phyloP scores from a whole-genome alignment of 2,797 vertebrate genomes.

The Pitangus sulphuratus region DNA sequence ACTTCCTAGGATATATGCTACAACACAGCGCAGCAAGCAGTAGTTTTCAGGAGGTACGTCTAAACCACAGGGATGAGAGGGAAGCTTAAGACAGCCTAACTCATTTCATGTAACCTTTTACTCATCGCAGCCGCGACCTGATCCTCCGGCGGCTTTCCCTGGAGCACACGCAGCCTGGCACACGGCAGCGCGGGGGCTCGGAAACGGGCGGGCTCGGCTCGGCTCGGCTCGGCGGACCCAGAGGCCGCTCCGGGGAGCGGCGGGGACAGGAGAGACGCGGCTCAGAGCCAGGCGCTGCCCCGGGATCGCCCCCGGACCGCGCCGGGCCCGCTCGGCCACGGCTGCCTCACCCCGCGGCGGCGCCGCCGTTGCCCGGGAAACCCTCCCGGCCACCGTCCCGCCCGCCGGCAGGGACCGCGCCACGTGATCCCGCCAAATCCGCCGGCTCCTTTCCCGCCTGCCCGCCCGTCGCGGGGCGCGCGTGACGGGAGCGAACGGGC shows the following conservation, averaged over 20 bases:
- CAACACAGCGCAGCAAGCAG: no score
- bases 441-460: no score
- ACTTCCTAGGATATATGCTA: rapidly evolving
- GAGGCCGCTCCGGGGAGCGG: neutral
- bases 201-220: neutral
- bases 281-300: neutral
- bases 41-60: neutral
- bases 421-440: neutral
- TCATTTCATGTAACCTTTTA: neutral
- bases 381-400: conserved; percentile 36
- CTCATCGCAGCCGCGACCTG: neutral
- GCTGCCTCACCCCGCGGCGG: neutral
- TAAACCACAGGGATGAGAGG: neutral
- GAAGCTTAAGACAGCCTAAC: neutral
- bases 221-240: neutral
- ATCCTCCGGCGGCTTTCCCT: neutral
- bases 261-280: rapidly evolving
- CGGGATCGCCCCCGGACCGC: neutral
- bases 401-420: neutral
- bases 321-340: neutral
- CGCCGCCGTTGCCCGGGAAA: conserved; percentile 24
- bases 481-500: neutral
- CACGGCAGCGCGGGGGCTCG: neutral
- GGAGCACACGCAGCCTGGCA: neutral
- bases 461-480: neutral